Evolutionary conservation across 2,113 vertebrate species (phyloP).

Genomic region (Bettongia penicillata): DNA sequence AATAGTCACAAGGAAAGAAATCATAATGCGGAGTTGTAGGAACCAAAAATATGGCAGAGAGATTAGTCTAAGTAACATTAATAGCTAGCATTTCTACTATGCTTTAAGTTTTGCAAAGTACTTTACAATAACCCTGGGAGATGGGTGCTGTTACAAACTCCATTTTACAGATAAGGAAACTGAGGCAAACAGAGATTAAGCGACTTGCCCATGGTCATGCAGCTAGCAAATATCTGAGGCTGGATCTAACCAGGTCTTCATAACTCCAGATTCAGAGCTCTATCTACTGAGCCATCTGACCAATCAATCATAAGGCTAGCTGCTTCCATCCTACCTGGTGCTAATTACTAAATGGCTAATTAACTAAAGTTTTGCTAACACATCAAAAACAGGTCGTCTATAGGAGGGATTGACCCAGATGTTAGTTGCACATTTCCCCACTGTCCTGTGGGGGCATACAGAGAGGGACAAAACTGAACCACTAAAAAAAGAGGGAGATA

Average conservation of each 20-base stretch:
- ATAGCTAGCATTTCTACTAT: neutral
- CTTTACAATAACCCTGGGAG: neutral
- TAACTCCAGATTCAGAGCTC: neutral
- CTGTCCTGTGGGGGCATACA: neutral
- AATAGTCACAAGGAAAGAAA: neutral
- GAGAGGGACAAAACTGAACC: too few relatives aligned
- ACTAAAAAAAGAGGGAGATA: neutral
- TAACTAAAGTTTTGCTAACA: neutral
- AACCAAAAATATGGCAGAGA: neutral
- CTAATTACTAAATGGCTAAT: neutral
- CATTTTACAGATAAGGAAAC: neutral
- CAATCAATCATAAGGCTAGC: neutral
- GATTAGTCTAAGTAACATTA: neutral
- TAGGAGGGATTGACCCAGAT: neutral
- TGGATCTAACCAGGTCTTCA: neutral
- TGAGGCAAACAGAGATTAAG: neutral
- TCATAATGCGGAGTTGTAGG: slow-evolving; percentile 5
- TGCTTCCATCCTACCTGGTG: neutral
- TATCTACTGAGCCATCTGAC: neutral
- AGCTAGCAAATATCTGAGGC: neutral
- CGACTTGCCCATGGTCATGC: neutral
- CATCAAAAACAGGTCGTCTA: neutral
- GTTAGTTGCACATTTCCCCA: neutral
- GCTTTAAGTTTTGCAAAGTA: neutral
- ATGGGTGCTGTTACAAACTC: neutral